Evolutionary conservation across 2,113 vertebrate species (phyloP).

Genomic region (Anguilla rostrata): DNA sequence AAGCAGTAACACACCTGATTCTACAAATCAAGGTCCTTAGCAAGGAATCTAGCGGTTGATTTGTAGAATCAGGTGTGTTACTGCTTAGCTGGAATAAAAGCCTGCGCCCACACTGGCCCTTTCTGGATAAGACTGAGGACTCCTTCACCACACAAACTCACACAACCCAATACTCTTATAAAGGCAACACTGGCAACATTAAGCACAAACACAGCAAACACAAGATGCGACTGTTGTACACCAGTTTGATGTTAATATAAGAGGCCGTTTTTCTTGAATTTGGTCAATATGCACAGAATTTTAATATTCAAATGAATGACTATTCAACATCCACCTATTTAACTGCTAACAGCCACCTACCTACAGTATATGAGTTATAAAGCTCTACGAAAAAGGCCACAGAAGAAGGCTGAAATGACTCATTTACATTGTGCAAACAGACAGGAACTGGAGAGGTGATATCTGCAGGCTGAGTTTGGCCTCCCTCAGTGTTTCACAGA

Average conservation of each 20-base stretch:
- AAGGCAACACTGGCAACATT: not conserved
- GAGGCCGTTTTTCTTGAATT: not conserved
- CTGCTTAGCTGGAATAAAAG: too few relatives aligned
- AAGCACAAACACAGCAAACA: not conserved
- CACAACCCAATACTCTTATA: not conserved
- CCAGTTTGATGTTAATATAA: not conserved
- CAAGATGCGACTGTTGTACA: not conserved
- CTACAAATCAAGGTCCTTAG: too few relatives aligned
- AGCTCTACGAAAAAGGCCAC: not conserved
- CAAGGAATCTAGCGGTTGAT: too few relatives aligned
- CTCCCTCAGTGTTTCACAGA: conserved; percentile 7
- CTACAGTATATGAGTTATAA: not conserved
- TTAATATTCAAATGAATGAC: too few relatives aligned
- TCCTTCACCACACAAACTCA: not conserved
- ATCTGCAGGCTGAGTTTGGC: not conserved
- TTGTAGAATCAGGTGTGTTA: too few relatives aligned
- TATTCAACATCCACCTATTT: too few relatives aligned
- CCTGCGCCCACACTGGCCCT: too few relatives aligned
- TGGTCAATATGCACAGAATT: not conserved
- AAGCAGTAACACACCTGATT: too few relatives aligned
- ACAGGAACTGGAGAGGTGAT: not conserved
- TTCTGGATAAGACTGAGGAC: too few relatives aligned
- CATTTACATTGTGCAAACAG: conserved; percentile 23
- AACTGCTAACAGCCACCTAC: not conserved
- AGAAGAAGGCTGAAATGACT: not conserved